Percentiles rank a stretch among this genome's conserved stretches.
Evolutionary conservation across 2,113 vertebrate species (phyloP).

Genomic region (Panthera tigris): DNA sequence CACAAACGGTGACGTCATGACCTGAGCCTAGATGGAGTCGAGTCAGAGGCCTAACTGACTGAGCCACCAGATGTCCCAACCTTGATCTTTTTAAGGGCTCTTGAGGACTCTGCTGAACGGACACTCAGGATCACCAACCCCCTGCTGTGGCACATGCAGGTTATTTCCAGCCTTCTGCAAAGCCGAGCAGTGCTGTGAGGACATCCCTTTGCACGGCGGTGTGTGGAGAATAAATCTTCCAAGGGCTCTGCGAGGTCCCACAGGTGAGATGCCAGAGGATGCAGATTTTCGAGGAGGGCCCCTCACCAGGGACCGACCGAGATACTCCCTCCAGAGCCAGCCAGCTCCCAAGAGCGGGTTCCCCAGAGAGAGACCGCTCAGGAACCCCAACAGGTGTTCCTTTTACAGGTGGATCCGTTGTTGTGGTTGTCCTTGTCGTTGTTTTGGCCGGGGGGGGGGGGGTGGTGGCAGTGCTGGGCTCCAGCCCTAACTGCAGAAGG

Average conservation of each 20-base stretch:
- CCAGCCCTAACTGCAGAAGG: background rate
- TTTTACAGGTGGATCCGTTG: background rate
- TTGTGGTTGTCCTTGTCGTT: background rate
- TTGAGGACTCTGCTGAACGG: too few relatives aligned
- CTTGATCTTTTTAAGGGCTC: background rate
- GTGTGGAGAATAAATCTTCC: background rate
- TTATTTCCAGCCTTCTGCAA: background rate
- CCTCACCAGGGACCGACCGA: background rate
- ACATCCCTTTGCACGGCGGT: too few relatives aligned
- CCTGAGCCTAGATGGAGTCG: too few relatives aligned
- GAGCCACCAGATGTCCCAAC: background rate
- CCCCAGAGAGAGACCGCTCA: background rate
- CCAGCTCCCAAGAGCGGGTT: background rate
- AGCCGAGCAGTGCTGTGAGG: background rate
- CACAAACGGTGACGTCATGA: too few relatives aligned
- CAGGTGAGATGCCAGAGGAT: background rate
- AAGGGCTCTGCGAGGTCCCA: background rate
- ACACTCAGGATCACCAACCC: background rate
- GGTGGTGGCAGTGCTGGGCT: background rate
- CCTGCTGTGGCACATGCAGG: fast-evolving
- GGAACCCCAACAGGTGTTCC: background rate
- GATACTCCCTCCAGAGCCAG: background rate
- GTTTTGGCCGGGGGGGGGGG: background rate
- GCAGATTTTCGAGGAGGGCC: background rate
- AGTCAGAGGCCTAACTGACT: too few relatives aligned